Base-by-base conservation (phyloP, 2,888 invertebrate species). In the Pegoplata infirma region DNA sequence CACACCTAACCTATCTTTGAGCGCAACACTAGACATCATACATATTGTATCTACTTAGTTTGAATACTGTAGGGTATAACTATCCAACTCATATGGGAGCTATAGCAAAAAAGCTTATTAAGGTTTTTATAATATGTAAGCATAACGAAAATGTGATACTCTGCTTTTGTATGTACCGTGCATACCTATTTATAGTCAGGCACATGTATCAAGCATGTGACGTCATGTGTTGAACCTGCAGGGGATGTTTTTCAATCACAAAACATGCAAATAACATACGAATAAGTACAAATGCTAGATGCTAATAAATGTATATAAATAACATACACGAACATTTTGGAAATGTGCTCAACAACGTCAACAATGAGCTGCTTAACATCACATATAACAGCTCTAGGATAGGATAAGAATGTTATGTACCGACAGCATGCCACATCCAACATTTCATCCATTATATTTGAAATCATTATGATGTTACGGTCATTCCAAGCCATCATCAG, bases 131-230 rank as follows among this genome's bases (percentile, higher is more conserved):
- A n/a, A 2, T n/a, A 3, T 40, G 12, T 40, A 5, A 36, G n/a
- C n/a, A 51, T 6, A 21, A 14, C 12, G 23, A n/a, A 51, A 5
- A 23, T 64, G 44, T 73, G 19, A 64, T 49, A 49, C 14, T 36
- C 44, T 19, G 10, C n/a, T n/a, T n/a, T n/a, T n/a, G n/a, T n/a
- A n/a, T n/a, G 4, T 25, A 44, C 58, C n/a, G n/a, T n/a, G n/a
- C n/a, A n/a, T n/a, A n/a, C n/a, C n/a, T n/a, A 14, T 36, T 49
- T 49, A 68, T 49, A 49, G 58, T 25, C 46, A 58, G 68, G 32
- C 77, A 73, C 73, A 68, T 73, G 77, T 58, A 63, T 36, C 19
- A 49, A 61, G 44, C 71, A 71, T 71, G 74, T 79, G 74, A 79
- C 74, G 66, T 75, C 78, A 79, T 71, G 67, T 49, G 32, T 28